Conservation (phyloP, 1,140 invertebrate genomes). For the Drosophila serrata region DNA sequence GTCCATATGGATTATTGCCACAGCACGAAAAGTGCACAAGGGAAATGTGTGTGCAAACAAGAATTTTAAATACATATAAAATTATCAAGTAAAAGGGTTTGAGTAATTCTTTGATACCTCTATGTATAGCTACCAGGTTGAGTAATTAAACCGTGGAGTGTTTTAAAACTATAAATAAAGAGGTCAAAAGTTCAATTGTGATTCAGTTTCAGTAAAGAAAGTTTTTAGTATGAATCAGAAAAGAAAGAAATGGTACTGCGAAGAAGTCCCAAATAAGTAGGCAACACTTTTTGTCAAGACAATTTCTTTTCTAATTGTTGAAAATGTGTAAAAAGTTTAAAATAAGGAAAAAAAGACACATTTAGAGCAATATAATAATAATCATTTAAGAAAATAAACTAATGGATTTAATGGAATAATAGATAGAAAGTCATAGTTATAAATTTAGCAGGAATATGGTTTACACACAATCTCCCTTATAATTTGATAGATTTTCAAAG, state of each 20-base stretch:
- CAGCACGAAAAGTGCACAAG: background rate
- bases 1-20: conserved; percentile 13
- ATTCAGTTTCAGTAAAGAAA: background rate
- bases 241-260: background rate
- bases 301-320: background rate
- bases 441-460: background rate
- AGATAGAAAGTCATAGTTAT: too few relatives aligned
- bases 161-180: background rate
- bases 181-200: background rate
- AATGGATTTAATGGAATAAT: too few relatives aligned
- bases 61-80: background rate
- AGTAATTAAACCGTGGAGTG: too few relatives aligned
- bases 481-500: background rate
- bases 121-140: too few relatives aligned
- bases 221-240: background rate
- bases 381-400: background rate
- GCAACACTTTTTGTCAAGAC: background rate
- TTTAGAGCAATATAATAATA: background rate
- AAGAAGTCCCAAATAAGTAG: conserved; percentile 12
- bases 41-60: background rate
- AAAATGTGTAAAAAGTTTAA: too few relatives aligned
- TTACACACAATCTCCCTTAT: background rate
- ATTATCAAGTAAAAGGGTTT: background rate
- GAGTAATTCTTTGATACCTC: background rate
- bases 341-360: too few relatives aligned